Conservation (phyloP, 2,113 vertebrate species). For the Lethenteron camtschaticum region DNA sequence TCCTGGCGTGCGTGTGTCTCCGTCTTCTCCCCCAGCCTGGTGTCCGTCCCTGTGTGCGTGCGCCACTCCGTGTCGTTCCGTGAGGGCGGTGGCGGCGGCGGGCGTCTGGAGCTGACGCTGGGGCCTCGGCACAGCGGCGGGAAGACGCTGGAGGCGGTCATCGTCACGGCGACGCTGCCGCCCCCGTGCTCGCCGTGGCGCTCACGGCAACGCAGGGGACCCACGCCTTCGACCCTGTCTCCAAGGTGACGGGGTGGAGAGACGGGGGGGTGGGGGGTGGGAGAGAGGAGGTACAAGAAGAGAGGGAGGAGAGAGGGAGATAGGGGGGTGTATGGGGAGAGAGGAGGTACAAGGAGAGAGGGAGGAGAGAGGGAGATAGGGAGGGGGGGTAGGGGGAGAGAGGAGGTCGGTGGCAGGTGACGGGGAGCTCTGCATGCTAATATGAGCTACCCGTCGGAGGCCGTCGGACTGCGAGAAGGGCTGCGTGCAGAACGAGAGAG, state of each 20-base stretch:
- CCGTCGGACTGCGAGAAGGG: too few species aligned
- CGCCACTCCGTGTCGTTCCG: conserved; percentile 86
- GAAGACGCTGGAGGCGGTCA: conserved; percentile 66
- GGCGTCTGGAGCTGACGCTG: conserved; percentile 79
- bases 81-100: conserved; percentile 54
- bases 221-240: conserved; percentile 79
- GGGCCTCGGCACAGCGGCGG: conserved; percentile 97
- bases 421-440: too few species aligned
- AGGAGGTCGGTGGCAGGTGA: too few species aligned
- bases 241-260: conserved; percentile 42
- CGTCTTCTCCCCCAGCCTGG: conserved; percentile 32
- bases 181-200: conserved; percentile 71
- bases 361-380: too few species aligned
- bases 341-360: too few species aligned
- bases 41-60: conserved; percentile 83
- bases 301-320: neutral
- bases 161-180: conserved; percentile 77
- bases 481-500: too few species aligned
- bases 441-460: too few species aligned
- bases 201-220: conserved; percentile 72
- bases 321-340: too few species aligned
- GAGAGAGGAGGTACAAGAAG: too few species aligned
- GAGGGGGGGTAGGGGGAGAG: too few species aligned
- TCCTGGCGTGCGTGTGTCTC: too few species aligned
- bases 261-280: neutral